Evolutionary conservation across 2,113 vertebrate genomes (phyloP).

Genomic region (Ceyx cyanopectus): DNA sequence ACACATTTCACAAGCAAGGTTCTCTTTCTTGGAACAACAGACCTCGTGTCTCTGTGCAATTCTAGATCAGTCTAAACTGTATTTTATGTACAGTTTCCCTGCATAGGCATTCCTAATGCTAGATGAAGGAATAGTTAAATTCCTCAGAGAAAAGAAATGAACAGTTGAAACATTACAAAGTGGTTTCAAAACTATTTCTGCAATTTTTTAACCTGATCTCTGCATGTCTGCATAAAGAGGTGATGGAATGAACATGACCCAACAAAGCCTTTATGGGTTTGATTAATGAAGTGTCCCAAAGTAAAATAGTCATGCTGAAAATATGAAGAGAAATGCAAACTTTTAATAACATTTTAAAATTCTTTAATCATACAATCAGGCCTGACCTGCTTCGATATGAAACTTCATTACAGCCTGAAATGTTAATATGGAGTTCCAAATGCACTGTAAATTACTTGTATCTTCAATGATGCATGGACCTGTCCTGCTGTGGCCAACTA

Average conservation of each 20-base stretch:
- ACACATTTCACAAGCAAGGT: neutral
- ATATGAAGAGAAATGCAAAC: constrained; percentile 45
- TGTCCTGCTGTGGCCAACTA: constrained; percentile 23
- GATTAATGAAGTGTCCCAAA: constrained; percentile 42
- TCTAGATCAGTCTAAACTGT: neutral
- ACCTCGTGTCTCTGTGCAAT: neutral
- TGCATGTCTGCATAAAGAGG: neutral
- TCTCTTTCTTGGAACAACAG: constrained; percentile 8
- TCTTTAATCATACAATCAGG: constrained; percentile 62
- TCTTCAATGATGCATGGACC: constrained; percentile 5
- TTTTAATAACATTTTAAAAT: constrained; percentile 66
- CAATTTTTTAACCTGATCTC: neutral
- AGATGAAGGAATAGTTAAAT: neutral
- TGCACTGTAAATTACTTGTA: constrained; percentile 65
- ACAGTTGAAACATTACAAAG: neutral
- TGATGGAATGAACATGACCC: neutral
- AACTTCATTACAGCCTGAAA: constrained; percentile 63
- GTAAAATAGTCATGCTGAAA: constrained; percentile 11
- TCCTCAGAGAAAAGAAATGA: constrained; percentile 4
- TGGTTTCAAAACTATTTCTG: neutral
- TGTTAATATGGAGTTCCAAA: constrained; percentile 55
- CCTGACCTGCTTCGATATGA: constrained; percentile 54
- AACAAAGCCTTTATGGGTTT: neutral
- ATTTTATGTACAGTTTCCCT: neutral
- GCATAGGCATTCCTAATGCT: neutral